These are phyloP conservation scores for Oryzias celebensis DNA, from an alignment of 2,113 vertebrate species.

Conservation along the genomic window DNA sequence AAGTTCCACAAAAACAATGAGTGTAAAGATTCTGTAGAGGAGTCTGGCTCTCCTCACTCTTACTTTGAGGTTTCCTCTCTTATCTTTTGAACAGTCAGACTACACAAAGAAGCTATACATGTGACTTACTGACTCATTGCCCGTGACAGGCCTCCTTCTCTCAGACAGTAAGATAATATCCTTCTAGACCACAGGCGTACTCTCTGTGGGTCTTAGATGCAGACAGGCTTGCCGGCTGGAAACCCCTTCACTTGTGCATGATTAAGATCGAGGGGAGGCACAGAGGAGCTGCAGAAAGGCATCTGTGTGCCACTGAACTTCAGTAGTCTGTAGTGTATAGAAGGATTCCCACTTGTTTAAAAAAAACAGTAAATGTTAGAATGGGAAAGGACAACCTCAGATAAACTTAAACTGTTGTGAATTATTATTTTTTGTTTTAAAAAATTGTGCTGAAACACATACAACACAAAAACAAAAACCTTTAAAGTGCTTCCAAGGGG, in stretches of 20 bases:
- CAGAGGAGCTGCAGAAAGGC: conserved; percentile 8
- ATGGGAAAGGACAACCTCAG: no score
- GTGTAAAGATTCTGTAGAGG: conserved; percentile 22
- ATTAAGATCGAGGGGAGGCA: conserved; percentile 23
- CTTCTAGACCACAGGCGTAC: conserved; percentile 51
- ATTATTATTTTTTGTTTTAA: no score
- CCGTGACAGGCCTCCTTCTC: conserved; percentile 33
- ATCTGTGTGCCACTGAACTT: conserved; percentile 11
- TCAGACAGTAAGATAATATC: conserved; percentile 67
- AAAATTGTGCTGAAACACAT: no score
- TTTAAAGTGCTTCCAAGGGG: no score
- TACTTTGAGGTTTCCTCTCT: conserved; percentile 24
- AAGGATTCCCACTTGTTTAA: no score
- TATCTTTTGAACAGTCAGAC: conserved; percentile 44
- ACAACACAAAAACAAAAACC: no score
- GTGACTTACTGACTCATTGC: conserved; percentile 40
- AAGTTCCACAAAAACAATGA: conserved; percentile 31
- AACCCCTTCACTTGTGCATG: conserved; percentile 23
- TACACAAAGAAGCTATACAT: conserved; percentile 62
- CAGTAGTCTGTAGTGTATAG: conserved; percentile 21
- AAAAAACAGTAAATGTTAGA: no score
- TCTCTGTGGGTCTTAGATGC: conserved; percentile 9
- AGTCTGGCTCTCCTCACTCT: conserved; percentile 1
- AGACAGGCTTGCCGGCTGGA: conserved; percentile 37
- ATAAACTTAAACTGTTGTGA: no score